Conservation (phyloP, 2,797 vertebrate species). For the Scomberomorus guttatus region DNA sequence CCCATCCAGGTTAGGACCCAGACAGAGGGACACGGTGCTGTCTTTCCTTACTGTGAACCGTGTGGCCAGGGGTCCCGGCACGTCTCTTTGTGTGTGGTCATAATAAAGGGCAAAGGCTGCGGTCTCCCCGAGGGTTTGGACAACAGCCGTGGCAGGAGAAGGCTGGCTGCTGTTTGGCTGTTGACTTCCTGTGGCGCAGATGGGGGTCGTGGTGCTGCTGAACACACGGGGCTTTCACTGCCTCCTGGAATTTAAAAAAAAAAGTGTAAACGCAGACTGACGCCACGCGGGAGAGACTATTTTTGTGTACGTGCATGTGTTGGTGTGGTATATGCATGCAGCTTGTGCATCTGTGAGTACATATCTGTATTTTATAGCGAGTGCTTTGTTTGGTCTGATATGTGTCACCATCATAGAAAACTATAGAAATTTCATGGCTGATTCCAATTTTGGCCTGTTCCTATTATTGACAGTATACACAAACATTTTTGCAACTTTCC, state of each 20-base stretch:
- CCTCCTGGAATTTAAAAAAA: constrained; percentile 58
- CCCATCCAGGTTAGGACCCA: constrained; percentile 66
- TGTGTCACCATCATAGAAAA: background rate
- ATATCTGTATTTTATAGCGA: constrained; percentile 6
- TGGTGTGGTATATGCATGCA: constrained; percentile 9
- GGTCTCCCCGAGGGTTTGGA: constrained; percentile 51
- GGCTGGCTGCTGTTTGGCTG: constrained; percentile 60
- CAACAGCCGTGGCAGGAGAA: constrained; percentile 59
- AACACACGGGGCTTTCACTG: constrained; percentile 47
- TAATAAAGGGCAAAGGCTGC: constrained; percentile 41
- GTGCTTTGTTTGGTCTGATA: constrained; percentile 15
- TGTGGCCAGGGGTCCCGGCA: background rate
- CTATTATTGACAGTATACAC: too few relatives aligned
- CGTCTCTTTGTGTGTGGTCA: constrained; percentile 31
- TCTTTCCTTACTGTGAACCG: constrained; percentile 57
- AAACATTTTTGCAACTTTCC: too few relatives aligned
- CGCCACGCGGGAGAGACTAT: constrained; percentile 11
- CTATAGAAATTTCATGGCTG: background rate
- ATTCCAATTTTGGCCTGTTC: too few relatives aligned
- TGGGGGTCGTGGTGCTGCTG: constrained; percentile 8
- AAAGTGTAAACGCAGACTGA: constrained; percentile 42
- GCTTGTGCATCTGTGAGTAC: constrained; percentile 42
- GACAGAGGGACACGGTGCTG: constrained; percentile 27
- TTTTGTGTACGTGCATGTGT: constrained; percentile 26
- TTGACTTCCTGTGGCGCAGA: constrained; percentile 74